phyloP scores from a whole-genome alignment of 2,888 invertebrate genomes.

The Notodonta dromedarius region DNA sequence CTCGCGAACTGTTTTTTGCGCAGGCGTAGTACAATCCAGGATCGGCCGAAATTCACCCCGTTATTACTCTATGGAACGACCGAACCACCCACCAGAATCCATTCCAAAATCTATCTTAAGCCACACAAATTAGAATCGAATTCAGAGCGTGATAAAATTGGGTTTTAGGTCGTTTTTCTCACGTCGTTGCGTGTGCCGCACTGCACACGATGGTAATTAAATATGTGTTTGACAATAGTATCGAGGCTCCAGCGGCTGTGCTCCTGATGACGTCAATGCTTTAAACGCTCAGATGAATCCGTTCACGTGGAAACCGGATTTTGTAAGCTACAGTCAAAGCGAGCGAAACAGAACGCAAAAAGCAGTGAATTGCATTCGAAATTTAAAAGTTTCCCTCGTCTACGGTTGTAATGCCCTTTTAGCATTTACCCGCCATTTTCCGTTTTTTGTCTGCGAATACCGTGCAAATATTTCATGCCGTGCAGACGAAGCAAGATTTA shows the following conservation, averaged over 20 bases:
- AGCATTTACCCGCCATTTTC: constrained; percentile 2
- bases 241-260: constrained; percentile 69
- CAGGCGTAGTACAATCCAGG: constrained; percentile 73
- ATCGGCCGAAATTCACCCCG: constrained; percentile 77
- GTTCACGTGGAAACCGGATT: constrained; percentile 53
- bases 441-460: not conserved
- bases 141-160: constrained; percentile 13
- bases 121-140: constrained; percentile 1
- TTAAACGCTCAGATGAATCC: constrained; percentile 51
- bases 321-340: constrained; percentile 39
- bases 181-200: constrained; percentile 77
- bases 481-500: no score
- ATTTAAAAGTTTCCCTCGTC: constrained; percentile 33
- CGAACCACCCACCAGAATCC: constrained; percentile 31
- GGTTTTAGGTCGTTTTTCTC: constrained; percentile 21
- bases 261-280: constrained; percentile 77
- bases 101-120: constrained; percentile 32
- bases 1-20: constrained; percentile 65
- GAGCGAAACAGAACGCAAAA: constrained; percentile 26
- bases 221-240: constrained; percentile 82
- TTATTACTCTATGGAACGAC: constrained; percentile 38
- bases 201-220: constrained; percentile 83
- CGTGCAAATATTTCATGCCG: no score
- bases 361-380: constrained; percentile 36
- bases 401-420: constrained; percentile 19